Evolutionary conservation across 53 echinoderm and acorn worm species (phyloP), one percentile per base, ranked within the genome.

Genomic region (Echinarachnius parma): DNA sequence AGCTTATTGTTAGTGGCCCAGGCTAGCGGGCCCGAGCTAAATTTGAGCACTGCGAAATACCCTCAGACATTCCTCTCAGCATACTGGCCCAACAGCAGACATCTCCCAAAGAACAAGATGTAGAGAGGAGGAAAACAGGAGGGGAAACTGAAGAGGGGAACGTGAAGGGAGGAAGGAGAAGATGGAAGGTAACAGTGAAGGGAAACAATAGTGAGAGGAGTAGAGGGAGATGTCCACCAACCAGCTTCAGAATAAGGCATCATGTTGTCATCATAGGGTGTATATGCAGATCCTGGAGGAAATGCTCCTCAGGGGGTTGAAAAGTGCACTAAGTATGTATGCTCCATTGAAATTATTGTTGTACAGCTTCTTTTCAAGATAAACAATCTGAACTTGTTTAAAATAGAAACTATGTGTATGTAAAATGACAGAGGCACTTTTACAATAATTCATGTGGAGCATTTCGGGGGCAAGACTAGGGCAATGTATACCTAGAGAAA

Each of bases 191-290:
- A n/a, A n/a, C n/a, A n/a, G n/a, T n/a, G n/a, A n/a, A n/a, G n/a
- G n/a, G n/a, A n/a, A 79, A 55, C 23, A 49, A 45, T 28, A 30
- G 64, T 24, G 42, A 59, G 46, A 60, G 24, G 53, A 19, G 45
- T 24, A 32, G 31, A 54, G 21, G 32, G 62, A 31, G 29, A 49
- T 62, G 36, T 30, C 60, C 34, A 64, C 52, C 7, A n/a, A 66
- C 77, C 59, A 60, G 47, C 59, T 39, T 77, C 77, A 34, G 78
- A 78, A 84, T 84, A 84, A 84, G 78, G 85, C 85, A 79, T 84
- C 85, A 79, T 72, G 9, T 84, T 84, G 78, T 84, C 85, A 84
- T 84, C 85, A 84, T 39, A 46, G 85, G 85, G 85, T 57, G 72
- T 1, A 2, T 3, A 33, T 0, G 22, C 34, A 3, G 23, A 26